phyloP scores from a whole-genome alignment of 2,113 vertebrate genomes.

The Deroptyus accipitrinus region DNA sequence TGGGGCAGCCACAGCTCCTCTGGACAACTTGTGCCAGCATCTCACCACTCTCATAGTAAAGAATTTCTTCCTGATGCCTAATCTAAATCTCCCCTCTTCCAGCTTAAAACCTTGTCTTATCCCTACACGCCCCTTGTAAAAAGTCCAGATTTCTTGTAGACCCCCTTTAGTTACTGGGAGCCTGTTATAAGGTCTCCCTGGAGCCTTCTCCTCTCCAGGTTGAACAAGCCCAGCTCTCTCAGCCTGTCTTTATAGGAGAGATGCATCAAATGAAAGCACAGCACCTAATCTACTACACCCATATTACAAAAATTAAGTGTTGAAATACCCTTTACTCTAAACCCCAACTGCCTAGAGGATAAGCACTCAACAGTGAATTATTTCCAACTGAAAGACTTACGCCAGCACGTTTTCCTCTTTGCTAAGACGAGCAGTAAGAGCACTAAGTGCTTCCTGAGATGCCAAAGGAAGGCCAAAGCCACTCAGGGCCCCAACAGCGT shows the following conservation, averaged over 20 bases:
- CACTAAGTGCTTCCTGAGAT: slow-evolving; percentile 89
- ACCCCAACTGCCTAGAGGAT: neutral
- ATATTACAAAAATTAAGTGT: neutral
- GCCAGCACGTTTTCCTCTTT: slow-evolving; percentile 94
- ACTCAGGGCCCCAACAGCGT: slow-evolving; percentile 87
- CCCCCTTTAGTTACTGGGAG: neutral
- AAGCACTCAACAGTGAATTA: rapidly evolving
- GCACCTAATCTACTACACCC: neutral
- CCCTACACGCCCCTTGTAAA: neutral
- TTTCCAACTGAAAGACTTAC: slow-evolving; percentile 73
- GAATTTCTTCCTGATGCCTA: neutral
- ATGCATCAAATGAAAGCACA: neutral
- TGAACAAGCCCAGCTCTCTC: neutral
- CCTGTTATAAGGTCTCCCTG: neutral
- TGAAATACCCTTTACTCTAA: neutral
- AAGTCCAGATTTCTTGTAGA: neutral
- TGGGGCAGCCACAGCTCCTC: neutral
- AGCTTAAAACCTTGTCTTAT: neutral
- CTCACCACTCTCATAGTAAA: neutral
- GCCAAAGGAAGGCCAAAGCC: slow-evolving; percentile 90
- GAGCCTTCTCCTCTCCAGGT: neutral
- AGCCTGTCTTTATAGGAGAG: neutral
- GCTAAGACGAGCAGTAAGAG: slow-evolving; percentile 87
- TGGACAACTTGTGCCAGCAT: neutral
- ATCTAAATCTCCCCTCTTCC: neutral